These are phyloP conservation scores for Amphiprion clarkii DNA, from an alignment of 2,797 vertebrate genomes.

Conservation along the genomic window DNA sequence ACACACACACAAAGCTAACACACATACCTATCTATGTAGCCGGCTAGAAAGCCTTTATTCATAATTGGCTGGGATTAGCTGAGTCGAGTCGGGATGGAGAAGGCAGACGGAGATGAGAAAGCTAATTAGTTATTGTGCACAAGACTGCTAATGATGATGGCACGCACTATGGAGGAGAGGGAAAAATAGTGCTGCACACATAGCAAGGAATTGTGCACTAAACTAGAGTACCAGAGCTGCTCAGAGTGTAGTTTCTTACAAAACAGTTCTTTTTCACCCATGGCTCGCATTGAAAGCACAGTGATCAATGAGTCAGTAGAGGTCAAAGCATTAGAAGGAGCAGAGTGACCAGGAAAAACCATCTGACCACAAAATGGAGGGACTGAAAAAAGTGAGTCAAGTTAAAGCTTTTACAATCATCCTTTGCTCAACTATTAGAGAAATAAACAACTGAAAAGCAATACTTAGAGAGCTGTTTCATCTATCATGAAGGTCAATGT, in stretches of 20 bases:
- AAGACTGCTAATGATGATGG: slow-evolving; percentile 77
- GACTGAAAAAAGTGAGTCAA: slow-evolving; percentile 7
- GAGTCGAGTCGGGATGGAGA: slow-evolving; percentile 70
- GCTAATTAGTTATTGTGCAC: slow-evolving; percentile 82
- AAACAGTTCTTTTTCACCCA: slow-evolving; percentile 13
- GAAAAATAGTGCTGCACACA: slow-evolving; percentile 51
- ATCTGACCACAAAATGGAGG: slow-evolving; percentile 2
- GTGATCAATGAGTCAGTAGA: slow-evolving; percentile 58
- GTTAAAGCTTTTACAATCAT: slow-evolving; percentile 36
- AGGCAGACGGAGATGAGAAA: slow-evolving; percentile 81
- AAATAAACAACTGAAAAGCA: background rate
- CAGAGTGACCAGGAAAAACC: slow-evolving; percentile 35
- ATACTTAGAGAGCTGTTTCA: background rate
- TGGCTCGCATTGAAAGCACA: slow-evolving; percentile 31
- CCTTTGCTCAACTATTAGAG: background rate
- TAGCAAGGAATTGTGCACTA: slow-evolving; percentile 43
- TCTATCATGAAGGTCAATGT: slow-evolving; percentile 3
- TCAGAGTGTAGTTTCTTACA: slow-evolving; percentile 34
- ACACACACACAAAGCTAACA: slow-evolving; percentile 21
- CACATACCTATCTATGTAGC: slow-evolving; percentile 48
- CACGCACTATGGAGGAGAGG: slow-evolving; percentile 56
- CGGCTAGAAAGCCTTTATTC: slow-evolving; percentile 67
- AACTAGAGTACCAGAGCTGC: slow-evolving; percentile 43
- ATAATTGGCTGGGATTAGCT: slow-evolving; percentile 83
- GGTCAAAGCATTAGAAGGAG: slow-evolving; percentile 22